Conservation (phyloP, 2,113 vertebrate species). For the Pseudolaguvia tuberculata region DNA sequence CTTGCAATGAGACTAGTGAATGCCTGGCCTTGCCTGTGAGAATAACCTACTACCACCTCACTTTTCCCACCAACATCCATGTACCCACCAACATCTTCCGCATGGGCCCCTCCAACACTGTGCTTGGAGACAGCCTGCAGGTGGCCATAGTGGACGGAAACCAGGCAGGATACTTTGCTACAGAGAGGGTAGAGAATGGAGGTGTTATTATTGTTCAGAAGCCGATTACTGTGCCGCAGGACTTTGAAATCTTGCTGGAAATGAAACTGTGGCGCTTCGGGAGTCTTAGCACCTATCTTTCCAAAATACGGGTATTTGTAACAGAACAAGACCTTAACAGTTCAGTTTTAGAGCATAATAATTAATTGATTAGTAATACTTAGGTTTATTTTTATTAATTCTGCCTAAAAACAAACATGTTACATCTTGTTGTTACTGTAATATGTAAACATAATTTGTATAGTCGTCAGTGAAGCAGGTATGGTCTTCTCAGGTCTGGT, state of each 20-base stretch:
- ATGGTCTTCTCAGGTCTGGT: not conserved
- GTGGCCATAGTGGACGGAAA: conserved; percentile 85
- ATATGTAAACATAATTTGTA: too few species aligned
- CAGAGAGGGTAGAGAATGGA: conserved; percentile 72
- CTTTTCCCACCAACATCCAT: conserved; percentile 94
- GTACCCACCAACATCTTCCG: conserved; percentile 91
- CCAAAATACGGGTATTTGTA: conserved; percentile 88
- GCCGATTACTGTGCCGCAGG: conserved; percentile 76
- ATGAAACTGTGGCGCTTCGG: conserved; percentile 81
- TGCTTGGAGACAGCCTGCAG: conserved; percentile 83
- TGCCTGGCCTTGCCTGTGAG: conserved; percentile 92
- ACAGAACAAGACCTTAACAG: conserved; percentile 78
- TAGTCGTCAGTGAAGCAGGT: not conserved
- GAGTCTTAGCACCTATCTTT: conserved; percentile 79
- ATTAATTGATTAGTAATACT: not conserved
- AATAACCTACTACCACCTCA: conserved; percentile 98
- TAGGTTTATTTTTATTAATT: not conserved
- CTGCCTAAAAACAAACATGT: not conserved
- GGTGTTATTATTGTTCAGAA: conserved; percentile 82
- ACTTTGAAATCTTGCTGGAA: conserved; percentile 85
- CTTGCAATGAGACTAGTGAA: conserved; percentile 91
- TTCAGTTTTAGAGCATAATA: conserved; percentile 53
- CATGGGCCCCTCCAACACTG: conserved; percentile 86
- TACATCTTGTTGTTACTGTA: not conserved
- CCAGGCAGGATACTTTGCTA: conserved; percentile 82